Conservation (phyloP, 2,888 invertebrate genomes). For the Dynastes tityus region DNA sequence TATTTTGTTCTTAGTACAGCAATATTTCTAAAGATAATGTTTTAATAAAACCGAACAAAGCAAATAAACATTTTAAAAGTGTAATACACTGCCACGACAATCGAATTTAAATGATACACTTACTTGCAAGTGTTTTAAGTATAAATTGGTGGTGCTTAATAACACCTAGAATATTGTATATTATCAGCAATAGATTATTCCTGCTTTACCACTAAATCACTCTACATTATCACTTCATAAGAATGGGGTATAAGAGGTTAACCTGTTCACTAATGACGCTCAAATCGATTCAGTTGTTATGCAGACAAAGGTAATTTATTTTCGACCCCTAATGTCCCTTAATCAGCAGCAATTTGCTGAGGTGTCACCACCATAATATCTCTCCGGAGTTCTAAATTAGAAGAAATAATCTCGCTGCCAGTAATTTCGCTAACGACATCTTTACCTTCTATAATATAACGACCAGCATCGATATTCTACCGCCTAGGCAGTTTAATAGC, state of each 20-base stretch:
- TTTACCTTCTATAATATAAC: too few relatives aligned
- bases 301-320: constrained; percentile 19
- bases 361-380: constrained; percentile 16
- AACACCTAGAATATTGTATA: too few relatives aligned
- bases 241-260: not conserved
- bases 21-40: too few relatives aligned
- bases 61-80: too few relatives aligned
- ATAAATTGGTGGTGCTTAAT: too few relatives aligned
- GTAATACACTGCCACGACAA: too few relatives aligned
- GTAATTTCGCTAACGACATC: constrained; percentile 12
- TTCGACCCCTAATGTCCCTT: constrained; percentile 38
- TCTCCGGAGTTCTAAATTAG: not conserved
- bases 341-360: constrained; percentile 38
- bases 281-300: constrained; percentile 14
- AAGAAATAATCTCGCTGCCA: not conserved
- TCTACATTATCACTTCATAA: not conserved
- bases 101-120: too few relatives aligned
- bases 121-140: too few relatives aligned
- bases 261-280: not conserved
- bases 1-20: too few relatives aligned
- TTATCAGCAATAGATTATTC: not conserved
- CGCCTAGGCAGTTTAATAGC: too few relatives aligned
- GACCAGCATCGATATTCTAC: too few relatives aligned
- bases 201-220: not conserved
- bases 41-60: too few relatives aligned